Percentiles rank a stretch among this genome's conserved stretches.
Evolutionary conservation across 2,113 vertebrate genomes (phyloP).

Genomic region (Megalops atlanticus): DNA sequence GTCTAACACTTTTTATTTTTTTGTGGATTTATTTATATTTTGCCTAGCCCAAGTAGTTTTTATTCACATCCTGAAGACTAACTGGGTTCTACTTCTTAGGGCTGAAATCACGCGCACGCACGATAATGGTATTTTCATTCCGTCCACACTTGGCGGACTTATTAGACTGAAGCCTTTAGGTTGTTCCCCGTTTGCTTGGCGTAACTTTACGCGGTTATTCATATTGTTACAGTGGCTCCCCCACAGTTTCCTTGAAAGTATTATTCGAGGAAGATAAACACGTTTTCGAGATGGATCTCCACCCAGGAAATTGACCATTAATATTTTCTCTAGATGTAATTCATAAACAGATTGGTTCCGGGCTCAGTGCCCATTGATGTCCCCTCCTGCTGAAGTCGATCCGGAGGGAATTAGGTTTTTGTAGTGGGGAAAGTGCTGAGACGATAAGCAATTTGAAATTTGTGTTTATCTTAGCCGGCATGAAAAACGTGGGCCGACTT

Average conservation of each 20-base stretch:
- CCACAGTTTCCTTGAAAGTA: background rate
- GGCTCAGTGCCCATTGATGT: background rate
- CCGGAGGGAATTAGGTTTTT: background rate
- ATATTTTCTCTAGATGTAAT: conserved; percentile 17
- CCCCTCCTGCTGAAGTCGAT: background rate
- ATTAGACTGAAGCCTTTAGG: background rate
- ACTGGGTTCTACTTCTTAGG: background rate
- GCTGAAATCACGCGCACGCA: background rate
- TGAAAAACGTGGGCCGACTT: background rate
- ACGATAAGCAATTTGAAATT: conserved; percentile 16
- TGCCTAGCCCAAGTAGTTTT: background rate
- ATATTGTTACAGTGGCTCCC: no score
- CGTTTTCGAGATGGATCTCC: background rate
- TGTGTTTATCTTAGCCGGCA: conserved; percentile 18
- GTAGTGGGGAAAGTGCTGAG: background rate
- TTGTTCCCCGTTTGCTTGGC: background rate
- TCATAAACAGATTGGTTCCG: conserved; percentile 11
- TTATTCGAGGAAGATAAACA: background rate
- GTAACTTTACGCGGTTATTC: background rate
- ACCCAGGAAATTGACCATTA: conserved; percentile 22
- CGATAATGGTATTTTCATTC: background rate
- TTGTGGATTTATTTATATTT: background rate
- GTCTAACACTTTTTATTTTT: no score
- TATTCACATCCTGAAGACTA: background rate
- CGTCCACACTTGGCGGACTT: background rate